A percentile compares a stretch with the other conserved stretches of the same genome.
phyloP scores from a whole-genome alignment of 2,888 invertebrate genomes.

The Meliscaeva auricollis region DNA sequence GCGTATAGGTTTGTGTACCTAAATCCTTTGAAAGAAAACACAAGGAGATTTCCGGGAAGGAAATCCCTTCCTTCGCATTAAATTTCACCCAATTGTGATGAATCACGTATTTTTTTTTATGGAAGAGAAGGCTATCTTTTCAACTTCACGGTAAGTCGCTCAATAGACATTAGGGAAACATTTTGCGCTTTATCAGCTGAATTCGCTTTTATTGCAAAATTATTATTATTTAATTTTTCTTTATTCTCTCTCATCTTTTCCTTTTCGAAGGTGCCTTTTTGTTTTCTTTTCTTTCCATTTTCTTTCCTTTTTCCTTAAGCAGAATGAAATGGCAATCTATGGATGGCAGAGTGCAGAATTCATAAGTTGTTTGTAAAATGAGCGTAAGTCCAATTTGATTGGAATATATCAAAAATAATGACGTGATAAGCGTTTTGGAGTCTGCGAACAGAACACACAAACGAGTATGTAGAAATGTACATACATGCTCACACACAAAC shows the following conservation, averaged over 20 bases:
- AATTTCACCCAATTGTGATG: conserved; percentile 70
- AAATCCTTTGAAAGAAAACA: conserved; percentile 51
- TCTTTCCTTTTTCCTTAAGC: neutral
- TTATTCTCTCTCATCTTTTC: conserved; percentile 8
- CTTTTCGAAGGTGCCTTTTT: neutral
- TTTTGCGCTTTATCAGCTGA: conserved; percentile 63
- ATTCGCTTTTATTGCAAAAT: conserved; percentile 58
- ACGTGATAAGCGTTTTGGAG: conserved; percentile 64
- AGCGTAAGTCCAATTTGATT: conserved; percentile 64
- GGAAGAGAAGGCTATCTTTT: conserved; percentile 5
- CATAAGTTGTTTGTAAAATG: conserved; percentile 49
- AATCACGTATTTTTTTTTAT: conserved; percentile 58
- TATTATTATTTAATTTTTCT: conserved; percentile 72
- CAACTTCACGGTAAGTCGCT: neutral
- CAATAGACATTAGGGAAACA: conserved; percentile 30
- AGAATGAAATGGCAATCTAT: conserved; percentile 16
- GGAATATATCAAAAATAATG: conserved; percentile 65
- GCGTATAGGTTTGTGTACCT: no score
- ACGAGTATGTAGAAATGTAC: no score
- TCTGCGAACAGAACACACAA: conserved; percentile 5
- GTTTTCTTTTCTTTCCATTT: neutral
- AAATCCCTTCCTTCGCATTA: conserved; percentile 65
- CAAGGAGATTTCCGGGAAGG: conserved; percentile 65
- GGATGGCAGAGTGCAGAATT: conserved; percentile 10
- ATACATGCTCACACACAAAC: neutral